Conservation (phyloP, 2,888 invertebrate species). For the Dermolepida albohirtum region DNA sequence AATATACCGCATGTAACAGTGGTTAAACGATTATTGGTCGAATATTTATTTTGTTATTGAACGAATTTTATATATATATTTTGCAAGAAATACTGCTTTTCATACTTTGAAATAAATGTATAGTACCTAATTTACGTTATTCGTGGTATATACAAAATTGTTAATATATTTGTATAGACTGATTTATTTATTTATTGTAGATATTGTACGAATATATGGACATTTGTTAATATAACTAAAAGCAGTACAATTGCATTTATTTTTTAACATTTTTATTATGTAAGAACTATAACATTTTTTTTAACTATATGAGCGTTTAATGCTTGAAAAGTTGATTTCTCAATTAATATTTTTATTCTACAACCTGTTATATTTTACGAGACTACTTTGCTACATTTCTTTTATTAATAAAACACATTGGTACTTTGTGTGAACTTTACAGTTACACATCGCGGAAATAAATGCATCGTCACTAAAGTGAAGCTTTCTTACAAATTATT, state of each 20-base stretch:
- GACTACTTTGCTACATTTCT: too few species aligned
- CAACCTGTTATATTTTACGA: too few species aligned
- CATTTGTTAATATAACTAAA: conserved; percentile 21
- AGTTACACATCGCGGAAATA: too few species aligned
- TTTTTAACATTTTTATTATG: background rate
- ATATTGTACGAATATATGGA: conserved; percentile 22
- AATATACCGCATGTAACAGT: conserved; percentile 22
- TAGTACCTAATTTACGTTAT: conserved; percentile 23
- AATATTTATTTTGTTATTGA: conserved; percentile 31
- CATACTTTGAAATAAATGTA: conserved; percentile 22
- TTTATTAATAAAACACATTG: too few species aligned
- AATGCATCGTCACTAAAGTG: too few species aligned
- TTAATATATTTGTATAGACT: conserved; percentile 24
- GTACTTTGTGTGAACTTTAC: too few species aligned
- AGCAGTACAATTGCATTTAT: background rate
- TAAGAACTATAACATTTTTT: background rate
- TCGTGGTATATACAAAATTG: conserved; percentile 36
- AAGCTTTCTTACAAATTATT: too few species aligned
- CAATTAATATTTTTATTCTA: too few species aligned
- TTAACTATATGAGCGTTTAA: too few species aligned
- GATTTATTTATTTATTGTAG: conserved; percentile 15
- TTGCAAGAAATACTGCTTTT: conserved; percentile 30
- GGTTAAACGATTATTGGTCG: conserved; percentile 37
- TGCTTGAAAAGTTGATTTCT: too few species aligned
- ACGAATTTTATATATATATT: conserved; percentile 26